phyloP scores from a whole-genome alignment of 2,888 invertebrate genomes.

The Callosobruchus maculatus region DNA sequence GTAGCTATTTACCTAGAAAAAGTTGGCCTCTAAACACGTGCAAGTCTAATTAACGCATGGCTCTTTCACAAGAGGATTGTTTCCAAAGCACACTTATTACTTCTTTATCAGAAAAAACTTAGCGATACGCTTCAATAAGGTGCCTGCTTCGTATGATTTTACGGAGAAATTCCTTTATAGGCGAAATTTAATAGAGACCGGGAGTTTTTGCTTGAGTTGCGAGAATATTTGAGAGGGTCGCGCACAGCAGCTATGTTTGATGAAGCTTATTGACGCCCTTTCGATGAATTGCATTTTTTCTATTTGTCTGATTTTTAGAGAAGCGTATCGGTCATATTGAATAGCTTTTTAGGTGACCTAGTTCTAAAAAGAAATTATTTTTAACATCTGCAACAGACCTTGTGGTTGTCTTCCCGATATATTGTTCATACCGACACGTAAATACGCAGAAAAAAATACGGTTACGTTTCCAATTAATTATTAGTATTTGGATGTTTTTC shows the following conservation, averaged over 20 bases:
- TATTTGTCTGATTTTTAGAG: no score
- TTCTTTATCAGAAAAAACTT: background rate
- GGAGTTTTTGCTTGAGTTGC: background rate
- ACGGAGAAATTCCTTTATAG: background rate
- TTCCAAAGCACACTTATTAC: background rate
- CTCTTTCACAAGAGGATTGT: background rate
- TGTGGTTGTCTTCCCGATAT: no score
- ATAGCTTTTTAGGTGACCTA: no score
- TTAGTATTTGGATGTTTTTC: no score
- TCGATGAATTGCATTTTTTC: no score
- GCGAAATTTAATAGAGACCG: background rate
- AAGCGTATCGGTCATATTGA: no score
- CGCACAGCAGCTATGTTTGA: background rate
- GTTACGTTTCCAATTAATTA: no score
- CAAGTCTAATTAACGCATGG: background rate
- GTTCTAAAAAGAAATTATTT: no score
- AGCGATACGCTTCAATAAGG: background rate
- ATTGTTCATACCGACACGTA: no score
- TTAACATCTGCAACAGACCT: no score
- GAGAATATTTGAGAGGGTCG: background rate
- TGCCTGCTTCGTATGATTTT: background rate
- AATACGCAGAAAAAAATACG: no score
- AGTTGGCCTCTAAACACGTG: background rate
- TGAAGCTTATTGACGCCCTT: background rate
- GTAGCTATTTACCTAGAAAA: no score